A percentile compares a stretch with the other conserved stretches of the same genome.
These are phyloP conservation scores for Sycophila texana DNA, from an alignment of 2,888 invertebrate genomes.

Conservation along the genomic window DNA sequence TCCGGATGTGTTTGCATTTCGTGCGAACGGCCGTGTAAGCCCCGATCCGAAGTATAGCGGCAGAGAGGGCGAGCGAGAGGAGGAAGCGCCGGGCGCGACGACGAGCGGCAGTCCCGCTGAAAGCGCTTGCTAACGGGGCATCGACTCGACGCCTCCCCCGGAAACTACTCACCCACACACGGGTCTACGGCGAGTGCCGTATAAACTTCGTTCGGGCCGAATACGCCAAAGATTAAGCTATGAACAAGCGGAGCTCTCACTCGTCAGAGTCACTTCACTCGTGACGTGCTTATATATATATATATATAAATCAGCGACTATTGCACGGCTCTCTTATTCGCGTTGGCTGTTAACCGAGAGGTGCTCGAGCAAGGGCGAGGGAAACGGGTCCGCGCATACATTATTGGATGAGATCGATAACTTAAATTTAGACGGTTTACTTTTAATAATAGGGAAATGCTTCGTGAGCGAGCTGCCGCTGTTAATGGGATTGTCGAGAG, in stretches of 20 bases:
- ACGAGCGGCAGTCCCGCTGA: background rate
- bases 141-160: background rate
- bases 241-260: background rate
- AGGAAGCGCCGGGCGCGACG: background rate
- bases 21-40: background rate
- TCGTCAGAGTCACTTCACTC: background rate
- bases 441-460: background rate
- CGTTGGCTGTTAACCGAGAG: background rate
- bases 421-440: background rate
- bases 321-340: too few species aligned
- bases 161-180: background rate
- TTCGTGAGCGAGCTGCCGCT: background rate
- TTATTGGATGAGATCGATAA: background rate
- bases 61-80: background rate
- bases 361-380: background rate
- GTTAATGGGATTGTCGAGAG: too few species aligned
- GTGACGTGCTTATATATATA: background rate
- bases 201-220: constrained; percentile 3
- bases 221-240: constrained; percentile 8
- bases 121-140: background rate
- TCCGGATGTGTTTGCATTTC: constrained; percentile 32
- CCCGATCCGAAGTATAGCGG: background rate
- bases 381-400: background rate
- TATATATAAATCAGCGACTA: background rate
- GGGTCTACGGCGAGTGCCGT: background rate